These are phyloP conservation scores for Sarcophilus harrisii DNA, from an alignment of 2,797 vertebrate genomes.

Conservation along the genomic window DNA sequence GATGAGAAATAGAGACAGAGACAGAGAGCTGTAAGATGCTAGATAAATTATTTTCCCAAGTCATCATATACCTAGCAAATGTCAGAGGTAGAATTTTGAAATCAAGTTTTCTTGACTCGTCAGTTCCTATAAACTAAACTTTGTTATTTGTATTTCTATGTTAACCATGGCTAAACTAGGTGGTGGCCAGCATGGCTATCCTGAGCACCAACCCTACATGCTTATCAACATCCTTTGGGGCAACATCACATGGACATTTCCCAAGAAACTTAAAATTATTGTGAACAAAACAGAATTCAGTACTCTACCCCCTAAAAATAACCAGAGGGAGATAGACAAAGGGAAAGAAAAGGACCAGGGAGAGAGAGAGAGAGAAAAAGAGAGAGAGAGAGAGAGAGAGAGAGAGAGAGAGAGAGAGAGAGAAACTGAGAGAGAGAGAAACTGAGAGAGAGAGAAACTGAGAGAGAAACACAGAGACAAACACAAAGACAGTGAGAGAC, in stretches of 20 bases:
- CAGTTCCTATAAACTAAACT: background rate
- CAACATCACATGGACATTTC: background rate
- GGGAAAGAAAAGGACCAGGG: background rate
- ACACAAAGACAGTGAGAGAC: no score
- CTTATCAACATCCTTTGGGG: background rate
- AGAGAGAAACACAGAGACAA: background rate
- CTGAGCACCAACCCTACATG: background rate
- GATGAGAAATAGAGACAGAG: no score
- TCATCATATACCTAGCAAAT: background rate
- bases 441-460: no score
- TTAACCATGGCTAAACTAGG: background rate
- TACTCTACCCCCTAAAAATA: background rate
- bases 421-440: background rate
- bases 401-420: no score
- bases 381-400: no score
- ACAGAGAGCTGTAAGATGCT: no score
- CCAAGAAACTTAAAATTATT: background rate
- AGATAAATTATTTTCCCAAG: background rate
- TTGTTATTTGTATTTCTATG: background rate
- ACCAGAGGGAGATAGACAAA: background rate
- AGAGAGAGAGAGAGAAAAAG: accelerated
- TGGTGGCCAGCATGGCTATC: background rate
- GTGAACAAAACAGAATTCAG: background rate
- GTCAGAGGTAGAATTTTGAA: background rate
- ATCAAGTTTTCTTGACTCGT: background rate